Evolutionary conservation across 2,888 invertebrate genomes (phyloP).

Genomic region (Apomyelois bistriatella): DNA sequence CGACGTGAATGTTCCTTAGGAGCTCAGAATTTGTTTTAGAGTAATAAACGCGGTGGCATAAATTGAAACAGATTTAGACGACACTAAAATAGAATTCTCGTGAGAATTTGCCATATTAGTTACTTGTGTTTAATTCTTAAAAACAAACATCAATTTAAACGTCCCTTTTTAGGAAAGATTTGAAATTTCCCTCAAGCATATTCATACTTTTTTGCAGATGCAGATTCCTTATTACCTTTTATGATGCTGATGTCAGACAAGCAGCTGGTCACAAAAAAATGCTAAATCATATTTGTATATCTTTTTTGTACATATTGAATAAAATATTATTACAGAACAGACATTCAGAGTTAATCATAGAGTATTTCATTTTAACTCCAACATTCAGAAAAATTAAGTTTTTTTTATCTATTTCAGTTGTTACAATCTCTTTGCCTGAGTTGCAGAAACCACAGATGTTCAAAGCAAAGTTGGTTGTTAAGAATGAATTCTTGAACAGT

Average conservation of each 20-base stretch:
- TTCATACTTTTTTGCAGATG: too few species aligned
- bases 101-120: slow-evolving; percentile 8
- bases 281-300: too few species aligned
- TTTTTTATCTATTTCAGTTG: not conserved
- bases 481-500: slow-evolving; percentile 4
- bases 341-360: too few species aligned
- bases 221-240: too few species aligned
- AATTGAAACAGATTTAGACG: slow-evolving; percentile 18
- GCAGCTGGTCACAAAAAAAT: too few species aligned
- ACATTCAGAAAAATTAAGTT: not conserved
- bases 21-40: slow-evolving; percentile 44
- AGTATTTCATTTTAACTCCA: not conserved
- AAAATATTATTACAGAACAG: too few species aligned
- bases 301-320: too few species aligned
- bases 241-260: too few species aligned
- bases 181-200: not conserved
- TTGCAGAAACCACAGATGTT: slow-evolving; percentile 8
- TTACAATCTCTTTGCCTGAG: not conserved
- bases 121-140: not conserved
- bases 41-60: slow-evolving; percentile 34
- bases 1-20: slow-evolving; percentile 32
- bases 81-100: slow-evolving; percentile 11
- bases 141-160: not conserved
- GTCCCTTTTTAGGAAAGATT: not conserved
- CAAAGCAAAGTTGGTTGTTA: slow-evolving; percentile 7